These are phyloP conservation scores for Meloidogyne exigua DNA, from an alignment of 1,140 invertebrate species.

Conservation along the genomic window DNA sequence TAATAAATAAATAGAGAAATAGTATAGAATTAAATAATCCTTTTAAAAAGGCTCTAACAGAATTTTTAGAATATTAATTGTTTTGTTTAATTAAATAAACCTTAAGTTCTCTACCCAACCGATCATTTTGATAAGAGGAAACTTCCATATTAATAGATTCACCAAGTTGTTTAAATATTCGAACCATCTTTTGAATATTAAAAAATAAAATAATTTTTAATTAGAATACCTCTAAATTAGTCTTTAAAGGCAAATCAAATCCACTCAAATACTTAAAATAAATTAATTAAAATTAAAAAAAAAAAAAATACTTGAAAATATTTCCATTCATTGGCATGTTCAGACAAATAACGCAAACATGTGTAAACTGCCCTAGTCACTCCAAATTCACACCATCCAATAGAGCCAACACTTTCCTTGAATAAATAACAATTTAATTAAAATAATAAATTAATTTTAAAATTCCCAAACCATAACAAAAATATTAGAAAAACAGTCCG, in stretches of 20 bases:
- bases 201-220: neutral
- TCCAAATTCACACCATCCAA: constrained; percentile 38
- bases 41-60: too few species aligned
- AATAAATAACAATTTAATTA: neutral
- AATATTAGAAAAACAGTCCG: constrained; percentile 52
- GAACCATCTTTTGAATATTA: constrained; percentile 42
- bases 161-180: constrained; percentile 53
- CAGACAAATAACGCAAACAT: constrained; percentile 48
- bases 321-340: constrained; percentile 44
- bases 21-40: too few species aligned
- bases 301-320: constrained; percentile 40
- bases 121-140: neutral
- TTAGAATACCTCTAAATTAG: constrained; percentile 53
- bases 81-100: neutral
- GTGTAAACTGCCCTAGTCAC: constrained; percentile 45
- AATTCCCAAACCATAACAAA: constrained; percentile 46
- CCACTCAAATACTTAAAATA: constrained; percentile 46
- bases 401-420: neutral
- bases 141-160: constrained; percentile 47
- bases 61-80: too few species aligned
- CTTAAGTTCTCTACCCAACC: neutral
- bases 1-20: too few species aligned
- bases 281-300: neutral
- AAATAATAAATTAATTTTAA: neutral
- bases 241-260: constrained; percentile 53